Evolutionary conservation across 2,888 invertebrate species (phyloP).

Genomic region (Tenthredo distinguenda): DNA sequence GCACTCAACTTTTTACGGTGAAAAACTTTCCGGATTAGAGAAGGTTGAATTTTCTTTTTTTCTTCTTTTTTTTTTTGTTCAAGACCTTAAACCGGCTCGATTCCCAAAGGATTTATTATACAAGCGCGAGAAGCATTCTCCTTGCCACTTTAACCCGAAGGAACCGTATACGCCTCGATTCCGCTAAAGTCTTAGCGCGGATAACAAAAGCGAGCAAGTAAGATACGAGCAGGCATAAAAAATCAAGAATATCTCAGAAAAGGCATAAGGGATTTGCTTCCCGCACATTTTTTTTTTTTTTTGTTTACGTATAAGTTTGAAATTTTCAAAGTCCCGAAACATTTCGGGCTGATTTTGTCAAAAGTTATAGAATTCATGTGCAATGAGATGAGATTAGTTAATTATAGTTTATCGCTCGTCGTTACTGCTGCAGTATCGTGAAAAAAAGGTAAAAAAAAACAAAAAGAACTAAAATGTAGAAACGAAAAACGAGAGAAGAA

Average conservation of each 20-base stretch:
- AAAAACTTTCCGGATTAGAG: constrained; percentile 34
- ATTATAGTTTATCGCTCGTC: neutral
- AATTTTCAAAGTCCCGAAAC: neutral
- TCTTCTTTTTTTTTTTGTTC: constrained; percentile 17
- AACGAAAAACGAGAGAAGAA: neutral
- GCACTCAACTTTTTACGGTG: constrained; percentile 31
- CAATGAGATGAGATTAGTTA: neutral
- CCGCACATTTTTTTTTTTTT: neutral
- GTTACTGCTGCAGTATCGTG: neutral
- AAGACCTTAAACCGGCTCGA: neutral
- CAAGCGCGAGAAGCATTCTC: neutral
- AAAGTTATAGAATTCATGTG: neutral
- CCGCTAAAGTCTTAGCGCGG: neutral
- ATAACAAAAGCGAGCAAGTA: neutral
- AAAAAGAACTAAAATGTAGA: neutral
- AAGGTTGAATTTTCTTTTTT: constrained; percentile 46
- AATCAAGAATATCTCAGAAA: neutral
- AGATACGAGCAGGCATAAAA: neutral
- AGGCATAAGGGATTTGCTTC: neutral
- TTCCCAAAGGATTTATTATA: constrained; percentile 36
- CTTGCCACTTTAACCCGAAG: constrained; percentile 12
- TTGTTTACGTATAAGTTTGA: neutral
- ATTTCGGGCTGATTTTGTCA: neutral
- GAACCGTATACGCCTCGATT: neutral
- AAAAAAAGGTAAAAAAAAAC: neutral